Evolutionary conservation across 30 jellyfish, hydroid and myxozoan species (phyloP).

Genomic region (Cassiopea andromeda): DNA sequence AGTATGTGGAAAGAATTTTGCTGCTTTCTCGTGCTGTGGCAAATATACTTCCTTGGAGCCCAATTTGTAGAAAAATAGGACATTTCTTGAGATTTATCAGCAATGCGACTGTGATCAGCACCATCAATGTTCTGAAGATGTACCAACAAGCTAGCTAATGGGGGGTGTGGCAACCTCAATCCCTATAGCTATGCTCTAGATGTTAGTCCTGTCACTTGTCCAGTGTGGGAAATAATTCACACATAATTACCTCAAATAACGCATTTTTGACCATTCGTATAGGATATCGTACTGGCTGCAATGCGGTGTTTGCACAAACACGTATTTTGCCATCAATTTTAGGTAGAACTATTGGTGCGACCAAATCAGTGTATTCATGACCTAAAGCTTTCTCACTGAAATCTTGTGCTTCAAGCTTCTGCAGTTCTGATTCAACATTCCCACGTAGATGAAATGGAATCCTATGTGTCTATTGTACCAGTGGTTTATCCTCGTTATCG

Average conservation of each 20-base stretch:
- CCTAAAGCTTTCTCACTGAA: slow-evolving; percentile 43
- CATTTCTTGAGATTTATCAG: too few species aligned
- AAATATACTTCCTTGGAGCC: too few species aligned
- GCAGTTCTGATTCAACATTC: slow-evolving; percentile 32
- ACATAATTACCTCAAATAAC: slow-evolving; percentile 20
- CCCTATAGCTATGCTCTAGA: too few species aligned
- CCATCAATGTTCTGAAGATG: too few species aligned
- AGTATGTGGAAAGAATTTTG: too few species aligned
- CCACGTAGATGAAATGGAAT: slow-evolving; percentile 45
- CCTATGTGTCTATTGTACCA: slow-evolving; percentile 42
- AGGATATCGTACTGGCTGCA: slow-evolving; percentile 17
- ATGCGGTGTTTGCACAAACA: slow-evolving; percentile 31
- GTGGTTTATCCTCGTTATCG: slow-evolving; percentile 29
- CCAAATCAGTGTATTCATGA: slow-evolving; percentile 50
- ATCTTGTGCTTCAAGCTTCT: slow-evolving; percentile 33
- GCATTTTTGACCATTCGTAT: slow-evolving; percentile 25
- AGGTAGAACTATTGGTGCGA: slow-evolving; percentile 30
- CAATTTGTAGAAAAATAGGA: too few species aligned
- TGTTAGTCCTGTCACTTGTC: too few species aligned
- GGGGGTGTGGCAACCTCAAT: too few species aligned
- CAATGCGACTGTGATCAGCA: too few species aligned
- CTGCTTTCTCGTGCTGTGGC: too few species aligned
- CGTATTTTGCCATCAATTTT: slow-evolving; percentile 10
- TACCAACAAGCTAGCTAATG: too few species aligned
- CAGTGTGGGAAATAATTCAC: slow-evolving; percentile 8